A percentile compares a stretch with the other conserved stretches of the same genome.
These are phyloP conservation scores for Gambusia yucatana DNA, from an alignment of 2,797 vertebrate genomes.

Conservation along the genomic window DNA sequence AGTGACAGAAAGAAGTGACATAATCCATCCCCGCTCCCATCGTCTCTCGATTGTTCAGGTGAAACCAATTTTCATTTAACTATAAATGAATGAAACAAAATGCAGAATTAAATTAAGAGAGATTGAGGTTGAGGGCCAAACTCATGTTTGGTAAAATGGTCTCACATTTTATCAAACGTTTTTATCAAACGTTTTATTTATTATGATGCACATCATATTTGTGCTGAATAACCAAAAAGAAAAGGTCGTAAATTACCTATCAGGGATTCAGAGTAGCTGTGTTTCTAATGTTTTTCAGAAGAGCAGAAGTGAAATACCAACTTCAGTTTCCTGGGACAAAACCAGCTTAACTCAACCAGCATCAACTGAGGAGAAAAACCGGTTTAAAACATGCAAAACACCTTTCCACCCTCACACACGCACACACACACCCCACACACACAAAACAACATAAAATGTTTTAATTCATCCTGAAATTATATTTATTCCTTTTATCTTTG, in stretches of 20 bases:
- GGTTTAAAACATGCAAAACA: conserved; percentile 44
- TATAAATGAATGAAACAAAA: neutral
- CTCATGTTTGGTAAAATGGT: neutral
- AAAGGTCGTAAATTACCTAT: neutral
- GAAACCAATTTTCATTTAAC: neutral
- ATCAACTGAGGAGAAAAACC: conserved; percentile 37
- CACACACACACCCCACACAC: neutral
- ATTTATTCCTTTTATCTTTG: conserved; percentile 19
- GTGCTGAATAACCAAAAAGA: neutral
- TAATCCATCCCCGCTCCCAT: conserved; percentile 41
- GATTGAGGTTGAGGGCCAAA: neutral
- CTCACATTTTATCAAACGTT: neutral
- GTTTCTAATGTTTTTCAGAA: conserved; percentile 1
- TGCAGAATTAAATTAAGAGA: neutral
- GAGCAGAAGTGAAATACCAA: neutral
- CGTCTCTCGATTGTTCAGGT: conserved; percentile 29
- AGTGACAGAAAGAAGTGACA: conserved; percentile 46
- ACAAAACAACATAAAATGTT: conserved; percentile 9
- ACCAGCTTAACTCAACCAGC: conserved; percentile 31
- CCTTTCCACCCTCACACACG: neutral
- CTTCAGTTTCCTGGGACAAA: conserved; percentile 22
- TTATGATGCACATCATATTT: neutral
- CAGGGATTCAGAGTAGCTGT: neutral
- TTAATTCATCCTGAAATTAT: conserved; percentile 20
- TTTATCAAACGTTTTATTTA: neutral